Base-by-base conservation (phyloP, 2,888 invertebrate genomes). In the Eupeodes latifasciatus region DNA sequence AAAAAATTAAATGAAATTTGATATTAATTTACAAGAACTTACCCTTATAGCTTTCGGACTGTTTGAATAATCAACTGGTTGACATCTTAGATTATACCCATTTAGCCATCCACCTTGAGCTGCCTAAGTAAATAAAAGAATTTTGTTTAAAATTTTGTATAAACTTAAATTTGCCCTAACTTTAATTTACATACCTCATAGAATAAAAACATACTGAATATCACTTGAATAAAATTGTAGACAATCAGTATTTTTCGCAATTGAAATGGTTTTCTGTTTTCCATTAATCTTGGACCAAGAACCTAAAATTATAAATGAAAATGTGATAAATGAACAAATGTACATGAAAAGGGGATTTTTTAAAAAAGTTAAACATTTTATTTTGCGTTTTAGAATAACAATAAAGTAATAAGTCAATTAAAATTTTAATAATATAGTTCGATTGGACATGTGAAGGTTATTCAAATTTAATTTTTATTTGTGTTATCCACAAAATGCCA, bases 211-310 rank as follows among this genome's bases (percentile, higher is more conserved):
- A 91, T 93, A 93, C 95, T 96, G 91, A 93, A 95, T 91, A 92
- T 61, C 69, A 93, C 93, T 96, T 98, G 98, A 89, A 96, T 94
- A 75, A 97, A 94, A 94, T 98, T 98, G 94, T 98, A 98, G 91
- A 95, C 95, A 89, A 98, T 95, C 91, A 98, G 95, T 44, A 97
- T 93, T 90, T 95, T 95, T 89, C 96, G 95, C 71, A 98, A 94
- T 91, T 97, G 95, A 90, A 96, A 96, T 0, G 98, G 97, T 94
- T 97, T 96, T 92, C 98, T 95, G 93, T 97, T 96, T 92, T 96
- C 96, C 98, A 98, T 98, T 44, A 97, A 92, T 91, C 95, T 95
- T 51, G 98, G 98, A 3, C 98, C 98, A 85, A 96, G 91, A 80
- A 96, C 94, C 95, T 95, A 93, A 59, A 92, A 92, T 89, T 34